These are phyloP conservation scores for Megaceryle maxima DNA, from an alignment of 2,113 vertebrate genomes.

Conservation along the genomic window DNA sequence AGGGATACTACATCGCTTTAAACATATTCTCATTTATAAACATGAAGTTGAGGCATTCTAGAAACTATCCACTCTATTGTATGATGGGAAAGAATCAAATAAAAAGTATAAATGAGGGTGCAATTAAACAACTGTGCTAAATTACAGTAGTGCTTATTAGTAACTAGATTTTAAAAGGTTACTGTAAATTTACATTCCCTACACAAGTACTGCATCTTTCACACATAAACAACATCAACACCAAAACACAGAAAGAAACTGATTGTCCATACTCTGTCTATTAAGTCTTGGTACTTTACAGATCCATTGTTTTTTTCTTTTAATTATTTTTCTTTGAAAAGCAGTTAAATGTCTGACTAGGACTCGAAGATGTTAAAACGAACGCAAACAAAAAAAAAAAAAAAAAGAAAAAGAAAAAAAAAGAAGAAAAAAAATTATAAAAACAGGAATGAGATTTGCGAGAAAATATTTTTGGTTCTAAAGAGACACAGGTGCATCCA, in stretches of 20 bases:
- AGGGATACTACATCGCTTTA: slow-evolving; percentile 79
- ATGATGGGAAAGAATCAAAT: slow-evolving; percentile 85
- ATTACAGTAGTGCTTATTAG: slow-evolving; percentile 99
- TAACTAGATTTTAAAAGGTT: slow-evolving; percentile 99
- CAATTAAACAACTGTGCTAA: slow-evolving; percentile 93
- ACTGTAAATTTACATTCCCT: slow-evolving; percentile 99
- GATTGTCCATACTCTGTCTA: slow-evolving; percentile 98
- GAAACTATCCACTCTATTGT: slow-evolving; percentile 83
- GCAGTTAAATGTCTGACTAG: slow-evolving; percentile 79
- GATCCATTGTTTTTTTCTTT: slow-evolving; percentile 85
- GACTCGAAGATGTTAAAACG: slow-evolving; percentile 80
- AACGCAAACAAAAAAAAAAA: slow-evolving; percentile 82
- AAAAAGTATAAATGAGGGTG: slow-evolving; percentile 86
- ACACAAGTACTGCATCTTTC: slow-evolving; percentile 99
- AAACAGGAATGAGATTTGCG: slow-evolving; percentile 99
- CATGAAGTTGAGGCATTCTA: slow-evolving; percentile 82
- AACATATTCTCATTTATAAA: slow-evolving; percentile 85
- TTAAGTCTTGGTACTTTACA: slow-evolving; percentile 95
- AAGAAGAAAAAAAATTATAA: slow-evolving; percentile 88
- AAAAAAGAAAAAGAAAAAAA: slow-evolving; percentile 82
- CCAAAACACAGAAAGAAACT: slow-evolving; percentile 97
- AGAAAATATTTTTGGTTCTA: slow-evolving; percentile 99
- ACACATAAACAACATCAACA: slow-evolving; percentile 99
- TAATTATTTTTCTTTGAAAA: slow-evolving; percentile 78
- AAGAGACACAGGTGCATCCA: slow-evolving; percentile 97